Conservation (phyloP, 2,797 vertebrate genomes). For the Okamejei kenojei region DNA sequence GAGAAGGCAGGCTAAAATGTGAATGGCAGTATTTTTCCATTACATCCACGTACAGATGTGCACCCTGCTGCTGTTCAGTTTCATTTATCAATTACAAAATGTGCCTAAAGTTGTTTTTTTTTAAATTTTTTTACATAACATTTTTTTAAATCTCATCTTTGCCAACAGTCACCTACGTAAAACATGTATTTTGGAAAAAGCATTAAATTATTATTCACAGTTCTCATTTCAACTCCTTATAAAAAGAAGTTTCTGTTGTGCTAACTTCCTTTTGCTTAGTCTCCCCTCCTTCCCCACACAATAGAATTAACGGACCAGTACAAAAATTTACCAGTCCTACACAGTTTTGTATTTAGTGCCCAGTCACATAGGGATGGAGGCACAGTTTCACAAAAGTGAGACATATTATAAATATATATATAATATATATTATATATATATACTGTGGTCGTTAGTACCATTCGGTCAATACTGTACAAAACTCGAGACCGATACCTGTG, state of each 20-base stretch:
- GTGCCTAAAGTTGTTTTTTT: constrained; percentile 31
- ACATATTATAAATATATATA: constrained; percentile 29
- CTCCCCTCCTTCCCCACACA: constrained; percentile 1
- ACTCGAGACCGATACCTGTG: constrained; percentile 19
- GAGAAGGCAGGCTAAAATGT: constrained; percentile 24
- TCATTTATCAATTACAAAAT: constrained; percentile 36
- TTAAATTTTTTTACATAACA: not conserved
- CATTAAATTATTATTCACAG: constrained; percentile 38
- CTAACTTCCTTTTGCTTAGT: constrained; percentile 20
- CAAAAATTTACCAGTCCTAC: constrained; percentile 36
- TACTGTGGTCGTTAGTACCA: constrained; percentile 33
- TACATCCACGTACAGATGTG: constrained; percentile 21
- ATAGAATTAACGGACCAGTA: constrained; percentile 31
- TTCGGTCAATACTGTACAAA: constrained; percentile 34
- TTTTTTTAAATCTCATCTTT: constrained; percentile 29
- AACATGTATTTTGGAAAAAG: constrained; percentile 37
- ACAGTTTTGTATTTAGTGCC: constrained; percentile 35
- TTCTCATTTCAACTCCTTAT: constrained; percentile 33
- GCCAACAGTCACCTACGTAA: constrained; percentile 29
- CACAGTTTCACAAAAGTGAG: constrained; percentile 34
- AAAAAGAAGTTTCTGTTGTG: constrained; percentile 35
- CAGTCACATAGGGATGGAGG: constrained; percentile 18
- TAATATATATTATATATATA: constrained; percentile 35
- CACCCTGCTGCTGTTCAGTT: constrained; percentile 22
- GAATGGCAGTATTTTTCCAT: constrained; percentile 21